Conservation (phyloP, 2,113 vertebrate species). For the Chitala chitala region DNA sequence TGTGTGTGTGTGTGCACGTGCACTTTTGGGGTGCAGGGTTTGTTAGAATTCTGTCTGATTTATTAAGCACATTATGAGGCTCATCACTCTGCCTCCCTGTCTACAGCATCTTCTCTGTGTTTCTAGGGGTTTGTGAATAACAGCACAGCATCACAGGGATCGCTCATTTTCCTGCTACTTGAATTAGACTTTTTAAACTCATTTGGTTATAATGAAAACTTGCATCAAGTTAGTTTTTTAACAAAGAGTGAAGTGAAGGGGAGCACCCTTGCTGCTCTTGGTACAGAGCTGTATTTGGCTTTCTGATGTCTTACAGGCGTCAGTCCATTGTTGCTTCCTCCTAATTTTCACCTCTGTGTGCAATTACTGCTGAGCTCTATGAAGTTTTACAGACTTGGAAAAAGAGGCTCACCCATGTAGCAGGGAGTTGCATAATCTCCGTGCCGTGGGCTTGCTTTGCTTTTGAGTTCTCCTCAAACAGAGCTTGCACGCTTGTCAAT, state of each 20-base stretch:
- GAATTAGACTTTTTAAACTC: not conserved
- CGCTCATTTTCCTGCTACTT: no score
- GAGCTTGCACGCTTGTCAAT: conserved; percentile 38
- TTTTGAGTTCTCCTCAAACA: not conserved
- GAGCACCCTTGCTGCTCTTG: not conserved
- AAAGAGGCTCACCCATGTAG: conserved; percentile 29
- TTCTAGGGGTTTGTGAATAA: not conserved
- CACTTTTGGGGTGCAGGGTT: no score
- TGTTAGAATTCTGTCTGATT: no score
- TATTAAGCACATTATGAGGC: not conserved
- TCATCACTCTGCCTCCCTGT: not conserved
- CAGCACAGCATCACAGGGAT: not conserved
- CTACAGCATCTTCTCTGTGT: not conserved
- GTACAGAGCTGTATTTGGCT: conserved; percentile 22
- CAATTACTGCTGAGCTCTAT: conserved; percentile 46
- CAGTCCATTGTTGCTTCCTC: conserved; percentile 33
- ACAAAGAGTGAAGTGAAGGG: not conserved
- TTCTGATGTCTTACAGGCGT: conserved; percentile 1
- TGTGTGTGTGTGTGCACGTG: no score
- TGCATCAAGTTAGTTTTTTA: not conserved
- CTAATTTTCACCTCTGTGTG: conserved; percentile 45
- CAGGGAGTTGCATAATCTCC: conserved; percentile 30
- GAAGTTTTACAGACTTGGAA: conserved; percentile 49
- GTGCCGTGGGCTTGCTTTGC: conserved; percentile 17
- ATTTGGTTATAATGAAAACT: not conserved